A percentile compares a stretch with the other conserved stretches of the same genome.
Conservation (phyloP, 2,888 invertebrate genomes). For the Drosophila hamatofila region DNA sequence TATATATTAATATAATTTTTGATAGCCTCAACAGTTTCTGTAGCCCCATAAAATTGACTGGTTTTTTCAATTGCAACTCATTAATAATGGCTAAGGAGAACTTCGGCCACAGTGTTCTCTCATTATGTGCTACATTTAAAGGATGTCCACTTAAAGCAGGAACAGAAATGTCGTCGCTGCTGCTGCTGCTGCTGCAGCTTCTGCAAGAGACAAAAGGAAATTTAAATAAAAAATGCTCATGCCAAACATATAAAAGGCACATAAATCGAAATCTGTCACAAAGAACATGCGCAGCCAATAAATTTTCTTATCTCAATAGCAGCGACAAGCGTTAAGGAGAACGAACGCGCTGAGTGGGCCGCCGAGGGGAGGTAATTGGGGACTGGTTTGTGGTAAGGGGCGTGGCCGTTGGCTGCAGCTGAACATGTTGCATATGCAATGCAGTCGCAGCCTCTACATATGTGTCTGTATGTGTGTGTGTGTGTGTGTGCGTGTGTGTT, state of each 20-base stretch:
- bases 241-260: constrained; percentile 73
- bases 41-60: constrained; percentile 28
- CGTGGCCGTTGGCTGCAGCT: constrained; percentile 49
- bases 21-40: neutral
- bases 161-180: constrained; percentile 15
- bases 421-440: constrained; percentile 78
- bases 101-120: constrained; percentile 14
- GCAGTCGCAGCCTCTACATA: constrained; percentile 24
- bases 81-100: constrained; percentile 44
- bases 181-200: constrained; percentile 5
- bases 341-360: constrained; percentile 36
- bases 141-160: constrained; percentile 42
- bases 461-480: neutral
- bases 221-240: constrained; percentile 63
- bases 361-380: constrained; percentile 2
- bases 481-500: constrained; percentile 11
- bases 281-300: constrained; percentile 81
- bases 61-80: constrained; percentile 57
- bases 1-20: neutral
- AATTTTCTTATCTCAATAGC: constrained; percentile 83
- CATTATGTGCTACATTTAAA: constrained; percentile 53
- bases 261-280: constrained; percentile 82
- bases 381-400: constrained; percentile 27
- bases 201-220: constrained; percentile 52
- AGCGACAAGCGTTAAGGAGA: constrained; percentile 76